These are phyloP conservation scores for Typhlichthys eigenmanni DNA, from an alignment of 2,797 vertebrate genomes.

Conservation along the genomic window DNA sequence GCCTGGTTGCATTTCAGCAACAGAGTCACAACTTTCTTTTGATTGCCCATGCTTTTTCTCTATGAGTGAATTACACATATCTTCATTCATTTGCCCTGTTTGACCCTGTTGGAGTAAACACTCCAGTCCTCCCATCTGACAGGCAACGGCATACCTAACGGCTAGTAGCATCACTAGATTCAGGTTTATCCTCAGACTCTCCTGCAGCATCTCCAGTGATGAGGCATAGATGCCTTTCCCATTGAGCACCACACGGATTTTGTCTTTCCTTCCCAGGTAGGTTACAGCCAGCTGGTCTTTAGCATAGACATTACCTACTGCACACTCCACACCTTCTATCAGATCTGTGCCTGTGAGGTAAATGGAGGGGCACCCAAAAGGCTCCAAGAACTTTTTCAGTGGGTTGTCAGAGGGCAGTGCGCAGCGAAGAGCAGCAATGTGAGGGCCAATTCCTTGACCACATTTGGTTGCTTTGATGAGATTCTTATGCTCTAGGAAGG, in stretches of 20 bases:
- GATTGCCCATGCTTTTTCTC: constrained; percentile 25
- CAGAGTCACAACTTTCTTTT: constrained; percentile 11
- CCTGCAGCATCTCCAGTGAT: constrained; percentile 64
- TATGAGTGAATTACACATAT: constrained; percentile 15
- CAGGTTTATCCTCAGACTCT: constrained; percentile 67
- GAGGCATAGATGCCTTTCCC: constrained; percentile 77
- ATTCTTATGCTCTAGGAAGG: constrained; percentile 77
- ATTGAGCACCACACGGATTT: constrained; percentile 74
- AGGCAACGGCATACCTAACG: constrained; percentile 74
- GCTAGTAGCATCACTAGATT: constrained; percentile 75
- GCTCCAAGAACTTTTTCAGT: constrained; percentile 74
- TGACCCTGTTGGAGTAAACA: constrained; percentile 59
- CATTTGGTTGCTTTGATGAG: constrained; percentile 78
- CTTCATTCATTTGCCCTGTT: constrained; percentile 46
- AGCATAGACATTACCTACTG: constrained; percentile 81
- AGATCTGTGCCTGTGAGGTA: constrained; percentile 80
- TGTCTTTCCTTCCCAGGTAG: constrained; percentile 77
- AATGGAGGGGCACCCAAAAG: constrained; percentile 79
- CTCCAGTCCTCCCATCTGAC: constrained; percentile 79
- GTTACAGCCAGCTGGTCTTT: constrained; percentile 79
- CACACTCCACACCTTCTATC: constrained; percentile 78
- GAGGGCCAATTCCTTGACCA: constrained; percentile 78
- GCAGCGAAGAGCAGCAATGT: constrained; percentile 72
- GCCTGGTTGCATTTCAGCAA: constrained; percentile 37
- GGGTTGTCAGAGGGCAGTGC: constrained; percentile 69